Evolutionary conservation across 2,888 invertebrate genomes (phyloP), one percentile per base, ranked within the genome.

Genomic region (Microctonus hyperodae): DNA sequence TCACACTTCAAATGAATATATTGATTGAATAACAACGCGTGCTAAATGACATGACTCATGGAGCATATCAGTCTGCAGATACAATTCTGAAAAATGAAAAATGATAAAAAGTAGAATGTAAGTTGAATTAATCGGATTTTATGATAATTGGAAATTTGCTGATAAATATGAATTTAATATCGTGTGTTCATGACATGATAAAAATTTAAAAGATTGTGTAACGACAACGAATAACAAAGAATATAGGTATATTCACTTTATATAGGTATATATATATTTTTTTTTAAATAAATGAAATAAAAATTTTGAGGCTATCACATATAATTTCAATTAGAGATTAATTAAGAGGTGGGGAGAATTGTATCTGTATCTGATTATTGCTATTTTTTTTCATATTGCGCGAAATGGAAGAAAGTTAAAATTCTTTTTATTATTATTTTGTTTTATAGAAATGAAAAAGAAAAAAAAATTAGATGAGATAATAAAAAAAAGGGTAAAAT

Each of bases 41-140:
- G 74, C 71, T 75, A 73, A 74, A 81, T 81, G 82, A 81, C 82
- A 77, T 78, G 82, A 81, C 81, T 81, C 82, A 78, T 79, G 76
- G 75, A 75, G 75, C 73, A 75, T 75, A 75, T 74, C 76, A 77
- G 76, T 74, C 33, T 31, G 73, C 77, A 76, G 78, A 76, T 79
- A 79, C 78, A 78, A 78, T 57, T 57, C 44, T 48, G 56, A 35
- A 44, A 44, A 20, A n/a, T 5, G 37, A 37, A 5, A n/a, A n/a
- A n/a, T 11, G 16, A 20, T n/a, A 16, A 16, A 20, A 1, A 16
- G 4, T 3, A 20, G 3, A 44, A 37, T 2, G 13, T 5, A 35
- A 10, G 20, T 20, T n/a, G 44, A 2, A 1, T 16, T 44, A 7
- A 16, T 20, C 16, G 9, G 44, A 16, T 16, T 2, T n/a, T 16